phyloP scores from a whole-genome alignment of 2,797 vertebrate genomes.

The Coccyzus lansbergi region DNA sequence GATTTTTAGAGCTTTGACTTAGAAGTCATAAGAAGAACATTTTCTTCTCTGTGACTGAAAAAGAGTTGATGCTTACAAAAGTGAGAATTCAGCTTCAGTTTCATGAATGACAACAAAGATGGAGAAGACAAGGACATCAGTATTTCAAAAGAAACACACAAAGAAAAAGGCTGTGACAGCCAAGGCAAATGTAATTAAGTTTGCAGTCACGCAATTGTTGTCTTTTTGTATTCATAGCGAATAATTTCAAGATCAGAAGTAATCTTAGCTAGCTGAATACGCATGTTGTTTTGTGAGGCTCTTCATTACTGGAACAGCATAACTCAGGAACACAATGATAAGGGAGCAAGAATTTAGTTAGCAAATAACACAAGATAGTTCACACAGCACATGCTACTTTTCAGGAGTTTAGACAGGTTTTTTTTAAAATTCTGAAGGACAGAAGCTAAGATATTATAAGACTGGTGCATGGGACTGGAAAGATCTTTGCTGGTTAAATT shows the following conservation, averaged over 20 bases:
- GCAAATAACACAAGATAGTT: neutral
- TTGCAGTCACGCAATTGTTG: rapidly evolving
- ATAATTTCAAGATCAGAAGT: neutral
- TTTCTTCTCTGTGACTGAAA: neutral
- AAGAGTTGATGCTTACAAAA: neutral
- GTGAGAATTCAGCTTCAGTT: neutral
- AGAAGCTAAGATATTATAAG: neutral
- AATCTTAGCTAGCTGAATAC: neutral
- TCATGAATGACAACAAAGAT: neutral
- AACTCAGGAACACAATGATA: neutral
- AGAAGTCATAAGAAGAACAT: neutral
- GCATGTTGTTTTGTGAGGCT: neutral
- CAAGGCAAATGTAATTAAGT: neutral
- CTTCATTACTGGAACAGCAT: neutral
- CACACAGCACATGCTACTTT: neutral
- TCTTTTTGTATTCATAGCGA: neutral
- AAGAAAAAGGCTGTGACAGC: neutral
- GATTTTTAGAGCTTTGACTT: neutral
- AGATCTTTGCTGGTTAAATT: neutral
- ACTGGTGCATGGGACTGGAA: neutral
- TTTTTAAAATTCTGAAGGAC: neutral
- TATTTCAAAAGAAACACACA: neutral
- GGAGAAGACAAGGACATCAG: neutral
- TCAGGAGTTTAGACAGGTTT: neutral
- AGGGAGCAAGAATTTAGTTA: neutral